phyloP scores from a whole-genome alignment of 2,888 invertebrate genomes.

The Eupeodes luniger region DNA sequence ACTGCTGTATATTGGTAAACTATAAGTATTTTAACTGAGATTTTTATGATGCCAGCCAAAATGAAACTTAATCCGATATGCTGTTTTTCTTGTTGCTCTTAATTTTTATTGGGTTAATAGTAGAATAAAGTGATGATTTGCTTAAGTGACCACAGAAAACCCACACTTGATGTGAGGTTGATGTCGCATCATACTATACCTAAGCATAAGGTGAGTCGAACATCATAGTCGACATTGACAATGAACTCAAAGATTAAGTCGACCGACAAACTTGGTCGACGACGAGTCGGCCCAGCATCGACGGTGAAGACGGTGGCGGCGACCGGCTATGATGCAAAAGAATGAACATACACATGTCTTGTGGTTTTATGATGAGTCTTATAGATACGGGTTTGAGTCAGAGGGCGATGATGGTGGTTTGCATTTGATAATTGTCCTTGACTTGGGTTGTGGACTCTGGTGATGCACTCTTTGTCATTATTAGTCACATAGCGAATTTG shows the following conservation, averaged over 20 bases:
- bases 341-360: conserved; percentile 55
- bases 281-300: too few relatives aligned
- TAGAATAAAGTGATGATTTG: conserved; percentile 51
- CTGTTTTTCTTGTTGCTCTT: conserved; percentile 22
- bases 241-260: conserved; percentile 10
- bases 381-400: conserved; percentile 36
- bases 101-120: conserved; percentile 69
- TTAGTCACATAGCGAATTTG: conserved; percentile 61
- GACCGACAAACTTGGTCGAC: not conserved
- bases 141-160: conserved; percentile 45
- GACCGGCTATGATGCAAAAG: conserved; percentile 5
- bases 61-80: conserved; percentile 59
- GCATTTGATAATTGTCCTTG: conserved; percentile 64
- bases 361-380: conserved; percentile 73
- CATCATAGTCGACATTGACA: conserved; percentile 9
- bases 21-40: conserved; percentile 24
- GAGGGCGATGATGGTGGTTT: conserved; percentile 8
- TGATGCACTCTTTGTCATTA: conserved; percentile 46
- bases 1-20: conserved; percentile 26
- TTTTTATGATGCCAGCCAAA: conserved; percentile 1
- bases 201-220: not conserved
- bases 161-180: conserved; percentile 20
- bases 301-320: not conserved
- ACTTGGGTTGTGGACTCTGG: conserved; percentile 30
- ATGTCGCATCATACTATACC: not conserved